Conservation (phyloP, 2,113 vertebrate genomes). For the Nesoenas mayeri region DNA sequence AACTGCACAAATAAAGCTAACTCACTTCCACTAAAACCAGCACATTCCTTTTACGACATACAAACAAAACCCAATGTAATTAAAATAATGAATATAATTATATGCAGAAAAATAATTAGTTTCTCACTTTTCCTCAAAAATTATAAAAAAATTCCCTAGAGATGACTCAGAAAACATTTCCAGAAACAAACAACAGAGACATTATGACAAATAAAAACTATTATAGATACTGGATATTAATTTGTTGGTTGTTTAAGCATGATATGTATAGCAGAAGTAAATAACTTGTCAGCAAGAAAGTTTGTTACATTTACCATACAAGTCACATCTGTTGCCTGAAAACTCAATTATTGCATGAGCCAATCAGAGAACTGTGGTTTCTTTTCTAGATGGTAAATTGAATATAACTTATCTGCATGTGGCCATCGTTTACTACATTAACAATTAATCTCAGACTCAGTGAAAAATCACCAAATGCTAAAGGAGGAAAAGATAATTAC, state of each 20-base stretch:
- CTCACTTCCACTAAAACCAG: too few relatives aligned
- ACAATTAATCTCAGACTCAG: not conserved
- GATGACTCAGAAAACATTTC: not conserved
- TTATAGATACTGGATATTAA: not conserved
- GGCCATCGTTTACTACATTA: not conserved
- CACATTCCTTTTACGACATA: not conserved
- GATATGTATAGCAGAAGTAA: not conserved
- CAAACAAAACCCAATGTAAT: not conserved
- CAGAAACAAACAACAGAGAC: not conserved
- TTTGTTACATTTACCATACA: not conserved
- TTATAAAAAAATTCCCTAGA: not conserved
- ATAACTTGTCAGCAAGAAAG: not conserved
- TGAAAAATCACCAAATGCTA: not conserved
- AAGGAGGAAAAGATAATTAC: not conserved
- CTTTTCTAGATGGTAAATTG: not conserved
- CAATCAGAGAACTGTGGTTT: not conserved
- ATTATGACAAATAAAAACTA: not conserved
- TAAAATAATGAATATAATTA: not conserved
- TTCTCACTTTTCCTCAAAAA: not conserved
- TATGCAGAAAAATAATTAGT: not conserved
- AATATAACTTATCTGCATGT: not conserved
- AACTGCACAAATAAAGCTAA: too few relatives aligned
- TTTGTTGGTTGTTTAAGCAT: not conserved
- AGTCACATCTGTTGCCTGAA: not conserved
- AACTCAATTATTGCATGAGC: not conserved